Evolutionary conservation across 2,797 vertebrate species (phyloP).

Genomic region (Diglossa cyanea): DNA sequence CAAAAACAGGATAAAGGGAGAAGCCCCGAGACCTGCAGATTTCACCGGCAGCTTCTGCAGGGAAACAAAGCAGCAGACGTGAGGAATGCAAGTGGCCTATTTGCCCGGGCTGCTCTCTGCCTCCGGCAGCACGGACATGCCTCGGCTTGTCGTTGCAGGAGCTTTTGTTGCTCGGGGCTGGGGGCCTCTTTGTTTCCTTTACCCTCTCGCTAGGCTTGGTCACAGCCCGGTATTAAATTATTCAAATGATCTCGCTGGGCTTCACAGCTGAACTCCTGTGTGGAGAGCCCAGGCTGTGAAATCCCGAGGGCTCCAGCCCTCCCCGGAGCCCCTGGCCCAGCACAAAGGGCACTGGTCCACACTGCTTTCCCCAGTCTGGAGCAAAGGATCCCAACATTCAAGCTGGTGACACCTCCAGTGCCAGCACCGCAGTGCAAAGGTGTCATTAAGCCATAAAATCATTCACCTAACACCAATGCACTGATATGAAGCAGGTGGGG

Average conservation of each 20-base stretch:
- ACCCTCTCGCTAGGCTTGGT: slow-evolving; percentile 47
- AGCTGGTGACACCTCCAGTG: not conserved
- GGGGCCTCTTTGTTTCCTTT: slow-evolving; percentile 64
- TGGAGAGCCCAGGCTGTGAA: not conserved
- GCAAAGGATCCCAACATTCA: not conserved
- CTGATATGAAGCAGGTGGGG: not conserved
- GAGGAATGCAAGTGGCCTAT: slow-evolving; percentile 62
- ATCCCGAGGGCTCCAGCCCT: not conserved
- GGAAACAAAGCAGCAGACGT: slow-evolving; percentile 62
- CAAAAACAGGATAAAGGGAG: not conserved
- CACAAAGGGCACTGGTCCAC: not conserved
- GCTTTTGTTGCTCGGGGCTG: slow-evolving; percentile 56
- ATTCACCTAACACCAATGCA: not conserved
- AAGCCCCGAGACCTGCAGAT: slow-evolving; percentile 36
- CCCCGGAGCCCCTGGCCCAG: fast-evolving
- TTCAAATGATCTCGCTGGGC: slow-evolving; percentile 25
- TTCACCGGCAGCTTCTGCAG: slow-evolving; percentile 18
- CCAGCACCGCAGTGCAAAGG: not conserved
- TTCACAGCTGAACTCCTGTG: not conserved
- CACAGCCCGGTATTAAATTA: slow-evolving; percentile 56
- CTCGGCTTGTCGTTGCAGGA: slow-evolving; percentile 47
- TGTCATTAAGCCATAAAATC: not conserved
- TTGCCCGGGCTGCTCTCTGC: slow-evolving; percentile 35
- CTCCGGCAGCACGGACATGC: slow-evolving; percentile 45
- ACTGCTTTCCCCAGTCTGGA: not conserved